Percentiles rank a stretch among this genome's conserved stretches.
phyloP scores from a whole-genome alignment of 2,113 vertebrate genomes.

The Odontophorus gujanensis region DNA sequence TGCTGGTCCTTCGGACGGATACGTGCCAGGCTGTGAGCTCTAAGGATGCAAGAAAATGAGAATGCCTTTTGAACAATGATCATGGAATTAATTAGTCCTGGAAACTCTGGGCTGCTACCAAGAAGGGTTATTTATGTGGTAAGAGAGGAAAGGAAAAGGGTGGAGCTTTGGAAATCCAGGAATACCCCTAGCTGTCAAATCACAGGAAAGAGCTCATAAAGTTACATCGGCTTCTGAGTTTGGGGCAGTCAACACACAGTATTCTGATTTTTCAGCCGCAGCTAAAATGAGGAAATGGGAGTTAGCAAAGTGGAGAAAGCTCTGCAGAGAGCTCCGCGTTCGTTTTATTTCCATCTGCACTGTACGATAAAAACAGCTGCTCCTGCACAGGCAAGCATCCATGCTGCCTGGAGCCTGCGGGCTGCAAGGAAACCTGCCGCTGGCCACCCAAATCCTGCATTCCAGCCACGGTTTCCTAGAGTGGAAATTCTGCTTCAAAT shows the following conservation, averaged over 20 bases:
- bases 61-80: constrained; percentile 28
- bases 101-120: background rate
- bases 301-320: background rate
- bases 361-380: background rate
- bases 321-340: accelerated
- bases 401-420: background rate
- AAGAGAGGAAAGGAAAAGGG: constrained; percentile 36
- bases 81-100: constrained; percentile 22
- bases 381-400: background rate
- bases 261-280: background rate
- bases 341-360: background rate
- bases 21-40: background rate
- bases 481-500: background rate
- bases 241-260: background rate
- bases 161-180: constrained; percentile 26
- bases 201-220: background rate
- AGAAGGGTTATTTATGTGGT: constrained; percentile 40
- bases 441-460: background rate
- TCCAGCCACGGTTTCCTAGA: background rate
- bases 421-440: background rate
- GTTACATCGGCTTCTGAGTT: background rate
- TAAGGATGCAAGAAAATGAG: background rate
- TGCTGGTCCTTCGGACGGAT: constrained; percentile 15
- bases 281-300: background rate
- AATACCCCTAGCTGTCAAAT: background rate